Evolutionary conservation across 2,797 vertebrate species (phyloP).

Genomic region (Emydoidea blandingii): DNA sequence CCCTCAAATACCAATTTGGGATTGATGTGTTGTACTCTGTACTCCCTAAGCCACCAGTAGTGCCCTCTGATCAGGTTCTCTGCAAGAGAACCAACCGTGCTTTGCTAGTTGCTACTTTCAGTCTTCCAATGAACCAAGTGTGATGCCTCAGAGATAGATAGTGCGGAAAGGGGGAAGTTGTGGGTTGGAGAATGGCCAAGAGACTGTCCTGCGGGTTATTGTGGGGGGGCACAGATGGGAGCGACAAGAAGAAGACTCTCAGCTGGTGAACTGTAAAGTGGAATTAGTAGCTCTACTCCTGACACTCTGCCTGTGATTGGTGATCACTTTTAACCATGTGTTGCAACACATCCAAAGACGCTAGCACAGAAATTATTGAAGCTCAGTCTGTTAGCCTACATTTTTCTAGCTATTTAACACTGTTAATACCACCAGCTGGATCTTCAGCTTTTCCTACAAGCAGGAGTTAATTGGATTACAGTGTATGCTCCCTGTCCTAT

Average conservation of each 20-base stretch:
- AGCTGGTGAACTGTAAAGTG: neutral
- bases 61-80: neutral
- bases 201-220: neutral
- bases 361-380: neutral
- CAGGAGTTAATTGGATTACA: neutral
- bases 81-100: neutral
- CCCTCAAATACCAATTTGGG: neutral
- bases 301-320: accelerated
- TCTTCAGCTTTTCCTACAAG: neutral
- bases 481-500: neutral
- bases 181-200: neutral
- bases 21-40: neutral
- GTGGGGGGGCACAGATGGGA: neutral
- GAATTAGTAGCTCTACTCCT: neutral
- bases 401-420: neutral
- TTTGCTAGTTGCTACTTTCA: neutral
- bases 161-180: neutral
- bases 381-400: neutral
- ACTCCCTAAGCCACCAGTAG: neutral
- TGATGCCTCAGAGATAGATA: accelerated
- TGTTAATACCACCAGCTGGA: neutral
- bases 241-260: neutral
- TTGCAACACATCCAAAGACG: neutral
- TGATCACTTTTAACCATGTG: neutral
- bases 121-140: neutral